Evolutionary conservation across 2,888 invertebrate genomes (phyloP), one percentile per base, ranked within the genome.

Genomic region (Automeris io): DNA sequence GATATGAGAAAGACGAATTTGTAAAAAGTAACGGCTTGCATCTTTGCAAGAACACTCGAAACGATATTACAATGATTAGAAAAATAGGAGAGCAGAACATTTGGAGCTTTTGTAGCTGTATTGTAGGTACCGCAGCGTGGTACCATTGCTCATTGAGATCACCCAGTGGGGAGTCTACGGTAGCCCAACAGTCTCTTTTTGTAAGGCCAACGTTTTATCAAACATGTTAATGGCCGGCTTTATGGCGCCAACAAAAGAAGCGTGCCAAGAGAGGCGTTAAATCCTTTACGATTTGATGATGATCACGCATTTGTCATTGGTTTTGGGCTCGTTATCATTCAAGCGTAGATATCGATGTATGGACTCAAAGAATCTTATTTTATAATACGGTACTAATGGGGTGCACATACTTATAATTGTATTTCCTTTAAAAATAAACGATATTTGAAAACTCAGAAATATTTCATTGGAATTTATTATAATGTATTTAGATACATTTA

Each of bases 201-300:
- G 75, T 85, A 67, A 70, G 62, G 53, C 71, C 76, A 78, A 70
- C 79, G 67, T 83, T 79, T 78, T 81, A 86, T 82, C 83, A 85
- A 86, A 85, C 83, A 85, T 78, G 76, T 77, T 85, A 83, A 85
- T 86, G 85, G 82, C 64, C 78, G 77, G 80, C 81, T 78, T 85
- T 85, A 81, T 83, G 70, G 62, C 64, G 55, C 70, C 77, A 80
- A 86, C 85, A 86, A 85, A 85, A 77, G 82, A 73, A 86, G 81
- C 75, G 81, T 81, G 87, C 80, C 73, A 86, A 85, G 78, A 65
- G 79, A 86, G 81, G 86, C 87, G 87, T 87, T 85, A 87, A 87
- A 87, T 87, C 87, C 87, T 81, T 85, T 78, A 82, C 83, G 80
- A 85, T 81, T 81, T 77, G 73, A 78, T 75, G 81, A 78, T 76